Base-by-base conservation (phyloP, 2,113 vertebrate genomes). In the Microtus pennsylvanicus region DNA sequence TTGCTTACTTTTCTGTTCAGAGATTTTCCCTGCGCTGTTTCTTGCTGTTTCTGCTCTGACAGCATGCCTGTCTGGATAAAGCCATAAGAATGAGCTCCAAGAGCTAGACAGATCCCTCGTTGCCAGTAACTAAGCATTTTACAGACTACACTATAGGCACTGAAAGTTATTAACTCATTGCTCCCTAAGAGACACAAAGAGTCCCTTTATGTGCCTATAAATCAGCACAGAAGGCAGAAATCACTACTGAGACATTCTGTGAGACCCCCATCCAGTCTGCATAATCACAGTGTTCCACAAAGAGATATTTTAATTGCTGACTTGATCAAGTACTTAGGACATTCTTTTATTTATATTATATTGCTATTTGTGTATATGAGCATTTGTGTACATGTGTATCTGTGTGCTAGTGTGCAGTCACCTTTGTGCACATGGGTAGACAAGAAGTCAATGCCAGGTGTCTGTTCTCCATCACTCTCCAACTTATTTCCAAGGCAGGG, bases 41-140 rank as follows among this genome's bases (percentile, higher is more conserved):
- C n/a, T 14, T 91, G 38, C 80, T 61, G 19, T 38, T 89, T 75
- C 7, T 86, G 16, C 19, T 8, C 28, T 26, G 92, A 1, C 11
- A 28, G 11, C 6, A 19, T 30, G 21, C 14, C n/a, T 55, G 4
- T 85, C 65, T 67, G 85, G 92, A 1, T 8, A 17, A 35, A 14
- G 30, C 75, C 2, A 72, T 35, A 14, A 38, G 6, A 0, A 4
- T 72, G 8, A 55, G 10, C 63, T 13, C 9, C 16, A 74, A 38
- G 61, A 50, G 0, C 22, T 38, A 24, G 42, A 16, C 35, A 42
- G 2, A 63, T 3, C 7, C 22, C 33, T 0, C 12, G 30, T 2
- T 78, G 76, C 80, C 7, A 63, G 10, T 47, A 88, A n/a, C 14
- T 90, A 11, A 52, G 42, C 58, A 85, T 95, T 85, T 38, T 87